Evolutionary conservation across 2,888 invertebrate species (phyloP), one percentile per base, ranked within the genome.

Genomic region (Rhodophaea formosa): DNA sequence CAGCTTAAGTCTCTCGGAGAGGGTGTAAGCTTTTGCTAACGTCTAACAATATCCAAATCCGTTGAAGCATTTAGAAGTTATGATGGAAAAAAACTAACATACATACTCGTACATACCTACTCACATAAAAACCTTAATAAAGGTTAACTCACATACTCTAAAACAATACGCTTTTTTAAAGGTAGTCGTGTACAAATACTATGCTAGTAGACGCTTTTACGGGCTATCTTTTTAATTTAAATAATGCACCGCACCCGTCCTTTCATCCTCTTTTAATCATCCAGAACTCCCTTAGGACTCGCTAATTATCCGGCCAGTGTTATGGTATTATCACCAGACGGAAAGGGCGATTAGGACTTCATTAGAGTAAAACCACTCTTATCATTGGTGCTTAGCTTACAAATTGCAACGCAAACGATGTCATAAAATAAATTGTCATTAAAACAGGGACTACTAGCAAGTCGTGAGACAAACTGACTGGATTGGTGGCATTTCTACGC

Each of bases 251-350:
- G 62, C 56, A 43, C 32, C 53, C 35, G 53, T 64, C 64, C 64
- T 65, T 65, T 66, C 63, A 66, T 63, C 62, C 65, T 67, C 67
- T 69, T 68, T 71, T 75, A 72, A 72, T 75, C 69, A 70, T 66
- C 65, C 62, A 62, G 61, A 67, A 69, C 64, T 67, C 63, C 64
- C 44, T 17, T 12, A 60, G 57, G 65, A 62, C 60, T 59, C 67
- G 66, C 64, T 69, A 67, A 71, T 72, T 72, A 71, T 70, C 66
- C 70, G 66, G 42, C 45, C 39, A 17, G 53, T 54, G 46, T 53
- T 49, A 32, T 2, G 23, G 23, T 53, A 53, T 53, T 53, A 53
- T 53, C 42, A 53, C 17, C 53, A 53, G 43, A 53, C 29, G 43
- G 23, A 15, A 43, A 17, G 15, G 57, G 59, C 45, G 59, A 67